These are phyloP conservation scores for Volucella bombylans DNA, from an alignment of 2,888 invertebrate genomes.

Conservation along the genomic window DNA sequence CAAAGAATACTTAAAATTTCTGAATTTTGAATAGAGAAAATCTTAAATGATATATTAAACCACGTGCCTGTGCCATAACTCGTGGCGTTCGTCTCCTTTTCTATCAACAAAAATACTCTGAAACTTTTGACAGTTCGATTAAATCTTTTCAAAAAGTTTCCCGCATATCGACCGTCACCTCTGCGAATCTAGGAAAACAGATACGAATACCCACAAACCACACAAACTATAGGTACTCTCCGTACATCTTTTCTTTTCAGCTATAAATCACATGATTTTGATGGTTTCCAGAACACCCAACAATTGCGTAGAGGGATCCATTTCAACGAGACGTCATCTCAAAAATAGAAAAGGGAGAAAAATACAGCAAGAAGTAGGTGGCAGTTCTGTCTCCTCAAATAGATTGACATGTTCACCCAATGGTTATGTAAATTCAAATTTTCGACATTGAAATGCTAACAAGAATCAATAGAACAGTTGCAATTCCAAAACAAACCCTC, in stretches of 20 bases:
- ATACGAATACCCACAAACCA: background rate
- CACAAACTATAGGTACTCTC: background rate
- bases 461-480: background rate
- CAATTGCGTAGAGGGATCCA: slow-evolving; percentile 5
- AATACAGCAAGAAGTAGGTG: too few species aligned
- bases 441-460: slow-evolving; percentile 33
- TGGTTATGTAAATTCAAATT: slow-evolving; percentile 24
- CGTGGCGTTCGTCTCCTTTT: background rate
- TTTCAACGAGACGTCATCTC: background rate
- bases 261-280: slow-evolving; percentile 40
- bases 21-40: too few species aligned
- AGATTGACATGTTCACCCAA: background rate
- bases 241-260: background rate
- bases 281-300: slow-evolving; percentile 13
- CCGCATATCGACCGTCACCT: background rate
- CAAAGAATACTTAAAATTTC: too few species aligned
- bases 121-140: slow-evolving; percentile 43
- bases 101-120: background rate
- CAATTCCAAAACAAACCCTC: background rate
- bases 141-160: slow-evolving; percentile 27
- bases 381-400: background rate
- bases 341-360: background rate
- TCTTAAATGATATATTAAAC: too few species aligned
- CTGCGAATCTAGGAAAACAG: background rate
- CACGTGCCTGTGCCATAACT: too few species aligned